These are phyloP conservation scores for Leptarthrus brevirostris DNA, from an alignment of 2,888 invertebrate genomes.

Conservation along the genomic window DNA sequence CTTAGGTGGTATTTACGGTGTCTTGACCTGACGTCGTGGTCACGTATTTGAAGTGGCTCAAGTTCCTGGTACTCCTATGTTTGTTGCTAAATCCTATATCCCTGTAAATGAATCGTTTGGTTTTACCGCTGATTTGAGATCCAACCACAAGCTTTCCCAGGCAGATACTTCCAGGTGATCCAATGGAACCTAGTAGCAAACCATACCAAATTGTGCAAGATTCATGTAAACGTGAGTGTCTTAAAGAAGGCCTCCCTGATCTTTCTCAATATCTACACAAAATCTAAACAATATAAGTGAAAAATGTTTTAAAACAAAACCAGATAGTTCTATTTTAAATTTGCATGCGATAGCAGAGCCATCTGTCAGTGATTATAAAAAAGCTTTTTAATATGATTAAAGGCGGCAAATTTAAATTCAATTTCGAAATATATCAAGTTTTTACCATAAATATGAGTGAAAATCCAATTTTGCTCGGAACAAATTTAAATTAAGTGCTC, in stretches of 20 bases:
- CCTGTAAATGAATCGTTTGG: constrained; percentile 99
- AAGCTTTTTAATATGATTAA: no score
- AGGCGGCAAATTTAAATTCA: constrained; percentile 18
- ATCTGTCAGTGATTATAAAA: constrained; percentile 17
- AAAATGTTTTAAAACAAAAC: no score
- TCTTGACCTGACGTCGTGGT: constrained; percentile 96
- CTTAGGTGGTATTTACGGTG: constrained; percentile 98
- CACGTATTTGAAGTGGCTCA: constrained; percentile 97
- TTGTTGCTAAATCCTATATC: constrained; percentile 97
- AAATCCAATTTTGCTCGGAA: background rate
- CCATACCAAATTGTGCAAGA: constrained; percentile 87
- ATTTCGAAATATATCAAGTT: constrained; percentile 19
- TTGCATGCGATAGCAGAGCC: constrained; percentile 7
- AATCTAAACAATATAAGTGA: background rate
- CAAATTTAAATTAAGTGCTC: no score
- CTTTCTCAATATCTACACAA: constrained; percentile 92
- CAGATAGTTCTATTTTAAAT: no score
- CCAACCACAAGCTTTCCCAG: constrained; percentile 99
- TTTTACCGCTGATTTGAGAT: constrained; percentile 97
- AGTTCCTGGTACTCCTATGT: constrained; percentile 97
- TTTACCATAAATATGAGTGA: background rate
- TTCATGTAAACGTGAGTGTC: constrained; percentile 98
- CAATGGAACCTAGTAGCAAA: constrained; percentile 80
- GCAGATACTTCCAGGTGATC: constrained; percentile 97
- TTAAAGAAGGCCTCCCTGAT: constrained; percentile 97